Evolutionary conservation across 2,113 vertebrate species (phyloP).

Genomic region (Centropus bengalensis): DNA sequence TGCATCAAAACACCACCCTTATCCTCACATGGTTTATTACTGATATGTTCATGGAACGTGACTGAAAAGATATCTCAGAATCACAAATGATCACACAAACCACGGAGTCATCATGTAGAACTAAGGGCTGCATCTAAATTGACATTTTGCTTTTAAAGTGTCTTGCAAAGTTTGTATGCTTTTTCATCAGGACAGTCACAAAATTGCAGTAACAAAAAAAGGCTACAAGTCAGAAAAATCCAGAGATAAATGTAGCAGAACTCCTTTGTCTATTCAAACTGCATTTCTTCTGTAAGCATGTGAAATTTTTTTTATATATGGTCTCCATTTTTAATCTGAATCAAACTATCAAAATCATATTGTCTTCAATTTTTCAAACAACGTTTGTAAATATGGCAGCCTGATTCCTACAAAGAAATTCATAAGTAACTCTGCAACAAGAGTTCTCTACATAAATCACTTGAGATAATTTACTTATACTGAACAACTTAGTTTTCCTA

Average conservation of each 20-base stretch:
- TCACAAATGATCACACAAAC: not conserved
- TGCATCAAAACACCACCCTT: not conserved
- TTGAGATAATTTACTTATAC: not conserved
- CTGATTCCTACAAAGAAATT: not conserved
- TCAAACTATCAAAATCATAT: not conserved
- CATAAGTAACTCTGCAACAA: rapidly evolving
- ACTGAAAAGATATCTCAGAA: not conserved
- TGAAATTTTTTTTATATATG: not conserved
- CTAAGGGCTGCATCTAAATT: not conserved
- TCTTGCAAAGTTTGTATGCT: not conserved
- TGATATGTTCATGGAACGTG: not conserved
- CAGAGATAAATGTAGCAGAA: not conserved
- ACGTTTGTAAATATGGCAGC: not conserved
- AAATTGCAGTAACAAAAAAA: not conserved
- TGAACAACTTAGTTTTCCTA: not conserved
- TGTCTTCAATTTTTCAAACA: not conserved
- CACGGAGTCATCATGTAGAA: not conserved
- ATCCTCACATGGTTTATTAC: not conserved
- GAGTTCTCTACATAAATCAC: not conserved
- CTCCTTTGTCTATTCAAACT: not conserved
- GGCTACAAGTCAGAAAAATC: not conserved
- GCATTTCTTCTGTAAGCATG: not conserved
- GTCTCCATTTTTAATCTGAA: not conserved
- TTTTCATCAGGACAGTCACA: not conserved
- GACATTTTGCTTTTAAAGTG: not conserved